These are phyloP conservation scores for Mamestra configurata DNA, from an alignment of 1,140 invertebrate genomes.

Conservation along the genomic window DNA sequence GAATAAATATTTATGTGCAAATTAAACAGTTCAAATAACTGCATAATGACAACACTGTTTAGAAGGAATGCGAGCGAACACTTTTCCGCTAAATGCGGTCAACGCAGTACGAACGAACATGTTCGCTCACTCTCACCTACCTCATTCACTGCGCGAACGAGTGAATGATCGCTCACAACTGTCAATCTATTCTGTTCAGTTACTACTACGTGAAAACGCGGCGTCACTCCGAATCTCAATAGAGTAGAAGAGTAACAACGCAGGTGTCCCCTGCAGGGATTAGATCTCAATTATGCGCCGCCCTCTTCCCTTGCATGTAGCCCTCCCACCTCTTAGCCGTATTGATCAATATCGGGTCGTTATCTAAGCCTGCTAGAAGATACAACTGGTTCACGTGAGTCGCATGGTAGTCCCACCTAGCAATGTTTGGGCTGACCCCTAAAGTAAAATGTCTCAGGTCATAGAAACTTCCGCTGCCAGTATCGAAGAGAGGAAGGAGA, in stretches of 20 bases:
- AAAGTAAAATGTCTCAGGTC: conserved; percentile 98
- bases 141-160: not conserved
- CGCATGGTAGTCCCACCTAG: conserved; percentile 99
- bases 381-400: conserved; percentile 99
- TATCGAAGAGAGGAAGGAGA: conserved; percentile 97
- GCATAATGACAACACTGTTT: not conserved
- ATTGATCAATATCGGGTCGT: conserved; percentile 93
- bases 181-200: not conserved
- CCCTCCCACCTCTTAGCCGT: conserved; percentile 98
- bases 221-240: conserved; percentile 1
- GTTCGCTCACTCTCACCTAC: no score
- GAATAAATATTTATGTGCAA: not conserved
- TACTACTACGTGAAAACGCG: not conserved
- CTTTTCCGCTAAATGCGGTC: not conserved
- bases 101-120: not conserved
- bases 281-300: conserved; percentile 95
- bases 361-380: conserved; percentile 95
- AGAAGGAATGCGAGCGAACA: not conserved
- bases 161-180: not conserved
- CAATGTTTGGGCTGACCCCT: conserved; percentile 96
- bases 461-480: conserved; percentile 98
- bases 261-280: conserved; percentile 42
- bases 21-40: not conserved
- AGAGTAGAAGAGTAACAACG: conserved; percentile 29
- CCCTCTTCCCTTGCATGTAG: conserved; percentile 98